Conservation (phyloP, 2,888 invertebrate genomes). For the Eristalinus aeneus region DNA sequence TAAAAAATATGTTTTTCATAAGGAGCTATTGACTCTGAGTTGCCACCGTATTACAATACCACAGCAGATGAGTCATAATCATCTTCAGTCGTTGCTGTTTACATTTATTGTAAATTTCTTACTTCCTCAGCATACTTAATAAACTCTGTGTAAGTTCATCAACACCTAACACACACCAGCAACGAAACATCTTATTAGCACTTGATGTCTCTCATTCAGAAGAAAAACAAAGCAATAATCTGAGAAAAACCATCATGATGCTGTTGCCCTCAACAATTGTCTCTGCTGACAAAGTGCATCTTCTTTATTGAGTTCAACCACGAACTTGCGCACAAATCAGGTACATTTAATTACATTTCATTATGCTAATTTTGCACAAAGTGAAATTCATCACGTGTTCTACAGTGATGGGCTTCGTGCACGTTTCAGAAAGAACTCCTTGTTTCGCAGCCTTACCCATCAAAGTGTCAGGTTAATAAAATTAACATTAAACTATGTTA, state of each 20-base stretch:
- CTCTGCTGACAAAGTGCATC: background rate
- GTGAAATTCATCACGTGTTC: conserved; percentile 33
- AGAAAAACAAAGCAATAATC: background rate
- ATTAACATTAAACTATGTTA: conserved; percentile 60
- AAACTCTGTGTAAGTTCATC: too few species aligned
- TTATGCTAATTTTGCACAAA: conserved; percentile 24
- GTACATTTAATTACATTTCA: conserved; percentile 2
- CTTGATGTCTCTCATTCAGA: background rate
- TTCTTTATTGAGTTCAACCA: background rate
- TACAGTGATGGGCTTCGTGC: background rate
- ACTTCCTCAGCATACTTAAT: too few species aligned
- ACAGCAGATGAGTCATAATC: too few species aligned
- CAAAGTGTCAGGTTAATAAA: conserved; percentile 48
- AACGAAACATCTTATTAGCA: background rate
- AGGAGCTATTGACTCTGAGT: too few species aligned
- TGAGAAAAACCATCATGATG: background rate
- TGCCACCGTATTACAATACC: too few species aligned
- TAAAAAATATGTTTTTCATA: too few species aligned
- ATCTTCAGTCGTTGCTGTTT: too few species aligned
- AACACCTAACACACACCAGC: too few species aligned
- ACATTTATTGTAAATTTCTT: too few species aligned
- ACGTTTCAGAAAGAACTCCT: background rate
- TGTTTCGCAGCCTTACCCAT: conserved; percentile 6
- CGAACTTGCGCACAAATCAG: background rate
- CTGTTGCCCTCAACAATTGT: background rate